A percentile compares a stretch with the other conserved stretches of the same genome.
These are phyloP conservation scores for Datnioides undecimradiatus DNA, from an alignment of 2,113 vertebrate species.

Conservation along the genomic window DNA sequence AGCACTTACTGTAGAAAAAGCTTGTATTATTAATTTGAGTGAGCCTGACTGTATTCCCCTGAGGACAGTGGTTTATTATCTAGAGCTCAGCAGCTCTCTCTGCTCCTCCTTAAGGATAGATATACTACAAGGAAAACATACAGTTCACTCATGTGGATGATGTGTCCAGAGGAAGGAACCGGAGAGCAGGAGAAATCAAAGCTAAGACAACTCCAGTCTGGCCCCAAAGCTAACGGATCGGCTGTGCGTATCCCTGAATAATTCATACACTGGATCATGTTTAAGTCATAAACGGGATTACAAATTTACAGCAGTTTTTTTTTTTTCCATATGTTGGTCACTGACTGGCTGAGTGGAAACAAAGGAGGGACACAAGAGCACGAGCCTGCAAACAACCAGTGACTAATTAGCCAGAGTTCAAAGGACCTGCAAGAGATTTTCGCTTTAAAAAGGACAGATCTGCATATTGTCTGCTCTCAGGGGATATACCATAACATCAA, in stretches of 20 bases:
- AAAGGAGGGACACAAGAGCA: conserved; percentile 1
- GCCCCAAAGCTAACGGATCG: conserved; percentile 50
- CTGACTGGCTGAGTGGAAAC: conserved; percentile 52
- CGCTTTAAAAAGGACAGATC: conserved; percentile 20
- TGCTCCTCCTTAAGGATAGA: conserved; percentile 29
- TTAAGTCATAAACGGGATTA: conserved; percentile 76
- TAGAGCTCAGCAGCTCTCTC: conserved; percentile 45
- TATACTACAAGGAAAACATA: conserved; percentile 51
- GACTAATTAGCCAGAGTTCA: conserved; percentile 29
- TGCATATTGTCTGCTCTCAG: not conserved
- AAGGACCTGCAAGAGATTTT: not conserved
- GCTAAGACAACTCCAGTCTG: conserved; percentile 42
- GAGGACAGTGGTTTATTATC: conserved; percentile 61
- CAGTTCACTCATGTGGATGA: conserved; percentile 32
- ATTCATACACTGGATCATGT: conserved; percentile 73
- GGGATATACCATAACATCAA: not conserved
- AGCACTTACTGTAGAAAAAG: conserved; percentile 54
- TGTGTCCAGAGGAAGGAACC: conserved; percentile 36
- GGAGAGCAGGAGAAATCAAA: conserved; percentile 55
- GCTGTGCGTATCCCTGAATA: conserved; percentile 69
- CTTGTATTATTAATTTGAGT: conserved; percentile 76
- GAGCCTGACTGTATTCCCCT: conserved; percentile 36
- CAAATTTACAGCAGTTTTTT: conserved; percentile 55
- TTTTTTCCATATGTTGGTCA: conserved; percentile 41
- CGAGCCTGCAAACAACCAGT: not conserved